Evolutionary conservation across 2,113 vertebrate genomes (phyloP).

Genomic region (Chlamydotis undulata): DNA sequence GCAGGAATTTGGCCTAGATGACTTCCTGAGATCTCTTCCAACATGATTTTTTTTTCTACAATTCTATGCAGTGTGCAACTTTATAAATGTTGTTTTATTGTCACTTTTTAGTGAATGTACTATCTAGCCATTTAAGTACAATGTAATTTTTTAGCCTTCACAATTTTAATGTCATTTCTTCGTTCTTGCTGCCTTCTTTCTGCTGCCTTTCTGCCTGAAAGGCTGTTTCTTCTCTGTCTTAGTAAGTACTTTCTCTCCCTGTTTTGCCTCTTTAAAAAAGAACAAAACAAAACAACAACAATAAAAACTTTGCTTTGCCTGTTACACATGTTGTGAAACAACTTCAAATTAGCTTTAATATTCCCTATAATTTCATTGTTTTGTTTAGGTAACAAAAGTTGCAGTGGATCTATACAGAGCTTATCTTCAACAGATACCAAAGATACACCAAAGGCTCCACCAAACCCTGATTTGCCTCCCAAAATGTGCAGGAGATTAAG

Average conservation of each 20-base stretch:
- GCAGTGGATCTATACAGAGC: constrained; percentile 90
- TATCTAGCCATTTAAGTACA: background rate
- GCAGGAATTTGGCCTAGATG: background rate
- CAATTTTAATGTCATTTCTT: background rate
- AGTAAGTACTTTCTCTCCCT: constrained; percentile 23
- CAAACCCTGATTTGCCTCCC: constrained; percentile 85
- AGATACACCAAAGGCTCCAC: constrained; percentile 76
- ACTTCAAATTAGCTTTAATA: constrained; percentile 22
- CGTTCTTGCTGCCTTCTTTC: background rate
- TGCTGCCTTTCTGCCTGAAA: constrained; percentile 9
- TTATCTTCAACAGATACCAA: constrained; percentile 86
- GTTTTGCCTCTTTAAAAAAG: background rate
- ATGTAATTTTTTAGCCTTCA: background rate
- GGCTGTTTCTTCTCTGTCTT: background rate
- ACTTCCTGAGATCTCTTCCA: background rate
- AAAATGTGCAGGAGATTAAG: constrained; percentile 80
- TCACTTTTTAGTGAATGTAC: background rate
- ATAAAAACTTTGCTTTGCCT: background rate
- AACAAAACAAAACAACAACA: background rate
- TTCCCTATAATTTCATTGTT: constrained; percentile 20
- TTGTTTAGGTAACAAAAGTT: constrained; percentile 89
- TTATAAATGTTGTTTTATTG: background rate
- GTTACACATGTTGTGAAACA: background rate
- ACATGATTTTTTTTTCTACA: background rate
- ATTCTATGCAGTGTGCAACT: background rate